Evolutionary conservation across 2,797 vertebrate genomes (phyloP).

Genomic region (Lerista edwardsae): DNA sequence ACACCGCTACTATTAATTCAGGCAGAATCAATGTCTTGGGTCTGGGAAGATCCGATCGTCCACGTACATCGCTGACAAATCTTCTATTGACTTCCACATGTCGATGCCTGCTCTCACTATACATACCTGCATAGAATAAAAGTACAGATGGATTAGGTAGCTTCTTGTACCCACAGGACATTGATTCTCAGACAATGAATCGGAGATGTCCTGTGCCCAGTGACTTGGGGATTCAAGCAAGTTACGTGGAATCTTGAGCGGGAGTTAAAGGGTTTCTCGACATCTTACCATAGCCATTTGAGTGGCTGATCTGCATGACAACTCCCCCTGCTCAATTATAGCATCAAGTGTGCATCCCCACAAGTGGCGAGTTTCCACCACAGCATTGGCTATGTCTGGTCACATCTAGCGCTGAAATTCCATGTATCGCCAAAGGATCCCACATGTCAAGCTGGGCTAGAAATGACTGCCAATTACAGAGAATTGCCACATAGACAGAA

Average conservation of each 20-base stretch:
- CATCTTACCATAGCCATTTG: not conserved
- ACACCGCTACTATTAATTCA: not conserved
- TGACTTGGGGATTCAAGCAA: not conserved
- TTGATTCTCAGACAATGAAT: not conserved
- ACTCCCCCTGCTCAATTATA: not conserved
- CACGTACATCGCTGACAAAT: not conserved
- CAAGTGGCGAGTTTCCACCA: not conserved
- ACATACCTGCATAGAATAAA: not conserved
- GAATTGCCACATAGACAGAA: not conserved
- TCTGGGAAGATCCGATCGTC: not conserved
- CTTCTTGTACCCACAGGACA: fast-evolving
- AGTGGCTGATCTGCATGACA: not conserved
- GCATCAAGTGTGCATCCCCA: not conserved
- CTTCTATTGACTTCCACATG: not conserved
- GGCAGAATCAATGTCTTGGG: not conserved
- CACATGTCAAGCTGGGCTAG: not conserved
- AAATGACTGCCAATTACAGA: not conserved
- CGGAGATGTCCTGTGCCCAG: not conserved
- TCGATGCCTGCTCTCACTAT: not conserved
- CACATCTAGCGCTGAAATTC: not conserved
- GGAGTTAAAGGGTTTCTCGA: too few relatives aligned
- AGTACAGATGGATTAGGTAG: not conserved
- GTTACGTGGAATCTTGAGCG: not conserved
- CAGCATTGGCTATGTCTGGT: not conserved
- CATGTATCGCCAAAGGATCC: too few relatives aligned